Evolutionary conservation across 2,888 invertebrate species (phyloP).

Genomic region (Amiota communis): DNA sequence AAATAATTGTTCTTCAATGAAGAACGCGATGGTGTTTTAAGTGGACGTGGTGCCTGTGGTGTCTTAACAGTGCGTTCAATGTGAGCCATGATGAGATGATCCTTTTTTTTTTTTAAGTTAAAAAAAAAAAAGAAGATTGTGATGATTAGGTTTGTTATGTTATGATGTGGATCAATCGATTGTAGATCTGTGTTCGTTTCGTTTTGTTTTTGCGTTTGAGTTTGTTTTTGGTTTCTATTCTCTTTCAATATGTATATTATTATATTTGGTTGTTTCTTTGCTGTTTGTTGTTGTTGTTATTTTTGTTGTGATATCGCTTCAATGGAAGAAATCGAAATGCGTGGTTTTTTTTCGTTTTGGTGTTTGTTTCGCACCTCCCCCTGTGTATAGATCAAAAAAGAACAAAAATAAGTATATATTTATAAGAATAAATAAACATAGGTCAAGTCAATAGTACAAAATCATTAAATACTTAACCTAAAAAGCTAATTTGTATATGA

Average conservation of each 20-base stretch:
- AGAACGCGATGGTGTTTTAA: constrained; percentile 77
- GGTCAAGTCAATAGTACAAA: background rate
- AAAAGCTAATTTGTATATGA: constrained; percentile 12
- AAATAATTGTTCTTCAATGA: constrained; percentile 69
- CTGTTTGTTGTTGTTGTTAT: constrained; percentile 37
- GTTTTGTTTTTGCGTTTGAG: constrained; percentile 17
- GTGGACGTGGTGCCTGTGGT: constrained; percentile 83
- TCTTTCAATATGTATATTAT: no score
- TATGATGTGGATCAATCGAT: constrained; percentile 8
- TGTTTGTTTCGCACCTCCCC: constrained; percentile 71
- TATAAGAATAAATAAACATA: background rate
- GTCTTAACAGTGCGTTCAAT: constrained; percentile 82
- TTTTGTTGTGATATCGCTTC: constrained; percentile 46
- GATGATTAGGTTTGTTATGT: background rate
- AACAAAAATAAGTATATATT: constrained; percentile 13
- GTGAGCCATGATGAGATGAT: constrained; percentile 73
- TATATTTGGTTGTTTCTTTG: no score
- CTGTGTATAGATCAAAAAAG: constrained; percentile 56
- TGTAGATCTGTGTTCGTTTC: constrained; percentile 26
- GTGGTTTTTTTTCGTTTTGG: constrained; percentile 51
- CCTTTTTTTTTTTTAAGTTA: constrained; percentile 27
- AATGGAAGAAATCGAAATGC: constrained; percentile 67
- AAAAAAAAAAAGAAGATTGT: background rate
- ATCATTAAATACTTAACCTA: constrained; percentile 8
- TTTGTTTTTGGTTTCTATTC: constrained; percentile 34